Evolutionary conservation across 2,888 invertebrate species (phyloP), one percentile per base, ranked within the genome.

Genomic region (Melikaiella ostensackeni): DNA sequence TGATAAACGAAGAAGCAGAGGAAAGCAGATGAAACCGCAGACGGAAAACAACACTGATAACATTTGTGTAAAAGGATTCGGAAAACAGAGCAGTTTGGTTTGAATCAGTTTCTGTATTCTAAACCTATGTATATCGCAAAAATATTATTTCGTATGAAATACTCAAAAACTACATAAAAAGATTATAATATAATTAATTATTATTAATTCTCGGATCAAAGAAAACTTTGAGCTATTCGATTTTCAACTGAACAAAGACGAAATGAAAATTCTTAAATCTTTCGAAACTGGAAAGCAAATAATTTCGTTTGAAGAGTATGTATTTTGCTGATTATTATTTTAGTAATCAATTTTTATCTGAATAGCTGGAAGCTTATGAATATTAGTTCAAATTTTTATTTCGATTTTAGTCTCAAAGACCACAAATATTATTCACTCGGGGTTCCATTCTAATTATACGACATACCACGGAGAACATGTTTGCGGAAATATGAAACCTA

Each of bases 201-300:
- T n/a, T n/a, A n/a, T n/a, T n/a, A 55, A 64, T 64, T 55, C 63
- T 2, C 42, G 75, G 24, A 75, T 75, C 11, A 55, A 64, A 55
- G 63, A 76, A 19, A 76, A 76, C 55, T 55, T 66, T 38, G 35
- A 66, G 55, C 66, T 76, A 35, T 66, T 66, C 1, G 76, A 76
- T 66, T 76, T 76, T 55, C 21, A 57, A 33, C 19, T 76, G 24
- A 76, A 66, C 24, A 21, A 13, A 1, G 57, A 76, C 9, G 76
- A 76, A 38, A 76, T 76, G 66, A 50, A 62, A 55, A 64, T 24
- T 27, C 63, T 76, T 42, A 57, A 76, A 19, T 50, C 33, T 50
- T 13, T 35, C 8, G 66, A 63, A 64, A 76, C 38, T 19, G 76
- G 76, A n/a, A 64, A 76, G 55, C 66, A 66, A n/a, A 5, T 76